phyloP scores from a whole-genome alignment of 2,113 vertebrate species.

The Upupa epops region DNA sequence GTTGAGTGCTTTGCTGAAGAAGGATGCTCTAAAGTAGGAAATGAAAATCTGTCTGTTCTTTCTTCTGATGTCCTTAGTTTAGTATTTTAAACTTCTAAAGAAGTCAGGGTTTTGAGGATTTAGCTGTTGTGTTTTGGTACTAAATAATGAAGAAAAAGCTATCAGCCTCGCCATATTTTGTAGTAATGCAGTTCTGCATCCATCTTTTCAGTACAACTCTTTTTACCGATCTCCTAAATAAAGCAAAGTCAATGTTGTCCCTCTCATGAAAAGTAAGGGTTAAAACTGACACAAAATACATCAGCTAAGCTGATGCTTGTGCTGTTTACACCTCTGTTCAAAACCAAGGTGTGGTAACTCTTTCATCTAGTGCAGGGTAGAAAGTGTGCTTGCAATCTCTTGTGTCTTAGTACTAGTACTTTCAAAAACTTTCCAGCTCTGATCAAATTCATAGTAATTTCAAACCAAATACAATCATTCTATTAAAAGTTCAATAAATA shows the following conservation, averaged over 20 bases:
- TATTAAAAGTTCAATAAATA: not conserved
- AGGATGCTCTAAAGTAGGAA: not conserved
- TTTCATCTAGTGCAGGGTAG: not conserved
- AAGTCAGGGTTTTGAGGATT: not conserved
- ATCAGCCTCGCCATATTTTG: not conserved
- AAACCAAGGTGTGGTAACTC: not conserved
- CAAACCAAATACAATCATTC: not conserved
- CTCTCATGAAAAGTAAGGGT: not conserved
- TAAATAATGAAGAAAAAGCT: not conserved
- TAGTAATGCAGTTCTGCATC: not conserved
- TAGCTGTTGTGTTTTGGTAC: not conserved
- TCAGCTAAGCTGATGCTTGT: not conserved
- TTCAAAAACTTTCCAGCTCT: not conserved
- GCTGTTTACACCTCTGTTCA: not conserved
- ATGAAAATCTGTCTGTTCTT: not conserved
- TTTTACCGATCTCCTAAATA: not conserved
- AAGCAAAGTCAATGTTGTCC: not conserved
- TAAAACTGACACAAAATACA: not conserved
- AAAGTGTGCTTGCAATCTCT: fast-evolving
- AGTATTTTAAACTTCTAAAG: not conserved
- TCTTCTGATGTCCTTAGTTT: not conserved
- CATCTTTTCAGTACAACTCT: not conserved
- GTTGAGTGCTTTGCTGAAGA: not conserved
- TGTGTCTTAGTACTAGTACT: not conserved
- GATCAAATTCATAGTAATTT: not conserved